Evolutionary conservation across 1,140 invertebrate species (phyloP), one percentile per base, ranked within the genome.

Genomic region (Venturia canescens): DNA sequence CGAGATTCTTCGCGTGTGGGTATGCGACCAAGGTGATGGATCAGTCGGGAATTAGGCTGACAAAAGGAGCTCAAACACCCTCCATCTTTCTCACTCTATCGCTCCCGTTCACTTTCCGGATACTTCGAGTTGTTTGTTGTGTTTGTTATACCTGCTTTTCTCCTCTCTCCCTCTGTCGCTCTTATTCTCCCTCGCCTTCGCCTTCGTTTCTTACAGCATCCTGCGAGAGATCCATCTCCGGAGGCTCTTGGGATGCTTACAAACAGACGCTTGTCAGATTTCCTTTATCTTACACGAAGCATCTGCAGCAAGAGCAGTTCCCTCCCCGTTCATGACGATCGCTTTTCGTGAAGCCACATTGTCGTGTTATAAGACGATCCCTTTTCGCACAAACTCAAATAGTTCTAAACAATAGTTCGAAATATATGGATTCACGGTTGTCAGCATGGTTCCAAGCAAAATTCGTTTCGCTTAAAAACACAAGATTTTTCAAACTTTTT

Each of bases 231-330:
- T 89, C 88, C 88, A 87, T 87, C 84, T 50, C 84, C 53, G 84
- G 84, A 82, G 83, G 83, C 82, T 77, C 82, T 80, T 74, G 83
- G 81, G 83, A 86, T 89, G 88, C 88, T 89, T 90, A 88, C 90
- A 89, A 90, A 90, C 89, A 89, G 86, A 79, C 89, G 88, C 84
- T 91, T 90, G 90, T 91, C 89, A 90, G 91, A 90, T 91, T 91
- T 91, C 88, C 87, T 91, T 90, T 92, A 92, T 91, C 90, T 92
- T 86, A 86, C 79, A 79, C 81, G 83, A 82, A 84, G 87, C 87
- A 92, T 91, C 90, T 89, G 89, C 87, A 83, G 48, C 26, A 60
- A 27, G 44, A 27, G 44, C 53, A 66, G 78, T 76, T 80, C 71
- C 44, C 60, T 21, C 11, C 27, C 66, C 1, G 27, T 31, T 27